Evolutionary conservation across 2,888 invertebrate genomes (phyloP).

Genomic region (Andrena minutula): DNA sequence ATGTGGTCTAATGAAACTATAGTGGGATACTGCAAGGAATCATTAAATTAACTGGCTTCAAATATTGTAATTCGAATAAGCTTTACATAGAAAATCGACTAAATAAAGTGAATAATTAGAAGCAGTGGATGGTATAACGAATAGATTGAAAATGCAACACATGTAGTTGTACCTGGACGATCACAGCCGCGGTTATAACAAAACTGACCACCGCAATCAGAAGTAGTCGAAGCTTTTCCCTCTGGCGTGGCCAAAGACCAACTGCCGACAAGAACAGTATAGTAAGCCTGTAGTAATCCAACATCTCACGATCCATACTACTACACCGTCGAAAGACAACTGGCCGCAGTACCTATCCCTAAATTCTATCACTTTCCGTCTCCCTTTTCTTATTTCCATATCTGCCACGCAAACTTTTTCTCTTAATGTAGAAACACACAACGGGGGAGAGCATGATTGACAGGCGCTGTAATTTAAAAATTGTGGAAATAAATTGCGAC

Average conservation of each 20-base stretch:
- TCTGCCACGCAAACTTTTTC: neutral
- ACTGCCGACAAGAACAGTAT: neutral
- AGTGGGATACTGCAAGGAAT: too few relatives aligned
- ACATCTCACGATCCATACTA: conserved; percentile 3
- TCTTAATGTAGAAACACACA: neutral
- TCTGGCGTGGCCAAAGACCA: conserved; percentile 23
- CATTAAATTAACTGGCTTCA: too few relatives aligned
- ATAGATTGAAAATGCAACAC: neutral
- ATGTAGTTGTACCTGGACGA: neutral
- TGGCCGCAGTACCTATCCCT: neutral
- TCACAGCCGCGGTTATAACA: neutral
- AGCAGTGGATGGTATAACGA: neutral
- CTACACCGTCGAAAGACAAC: neutral
- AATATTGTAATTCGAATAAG: neutral
- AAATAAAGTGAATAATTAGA: neutral
- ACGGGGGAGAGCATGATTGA: neutral
- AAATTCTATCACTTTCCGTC: too few relatives aligned
- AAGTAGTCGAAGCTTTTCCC: neutral
- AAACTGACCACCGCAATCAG: neutral
- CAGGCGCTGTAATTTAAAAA: neutral
- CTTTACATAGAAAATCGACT: neutral
- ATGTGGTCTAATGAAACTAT: too few relatives aligned
- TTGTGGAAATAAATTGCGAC: conserved; percentile 3
- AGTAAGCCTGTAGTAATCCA: neutral
- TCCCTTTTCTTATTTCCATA: neutral